phyloP scores from a whole-genome alignment of 2,888 invertebrate species.

The Lymantria dispar region DNA sequence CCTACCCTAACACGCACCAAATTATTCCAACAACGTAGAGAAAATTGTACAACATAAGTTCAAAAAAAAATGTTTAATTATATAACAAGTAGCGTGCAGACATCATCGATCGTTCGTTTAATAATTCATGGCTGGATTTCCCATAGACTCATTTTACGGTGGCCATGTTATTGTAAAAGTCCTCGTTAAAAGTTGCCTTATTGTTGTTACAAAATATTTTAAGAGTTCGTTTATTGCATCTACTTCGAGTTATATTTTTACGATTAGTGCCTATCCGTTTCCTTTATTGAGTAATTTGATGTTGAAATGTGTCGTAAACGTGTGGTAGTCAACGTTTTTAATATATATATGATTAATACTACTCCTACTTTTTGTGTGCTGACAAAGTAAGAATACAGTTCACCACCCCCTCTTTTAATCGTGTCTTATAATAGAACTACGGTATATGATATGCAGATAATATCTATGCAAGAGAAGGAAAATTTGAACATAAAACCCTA shows the following conservation, averaged over 20 bases:
- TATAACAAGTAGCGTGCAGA: constrained; percentile 42
- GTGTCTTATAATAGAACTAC: no score
- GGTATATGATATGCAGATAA: no score
- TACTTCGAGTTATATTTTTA: background rate
- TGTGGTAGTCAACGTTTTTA: no score
- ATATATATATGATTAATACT: no score
- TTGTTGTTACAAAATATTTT: background rate
- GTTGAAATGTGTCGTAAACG: no score
- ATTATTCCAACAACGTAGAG: background rate
- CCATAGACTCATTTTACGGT: constrained; percentile 39
- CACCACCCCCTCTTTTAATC: no score
- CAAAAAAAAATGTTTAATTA: constrained; percentile 20
- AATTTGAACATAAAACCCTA: no score
- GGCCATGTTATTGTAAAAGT: constrained; percentile 21
- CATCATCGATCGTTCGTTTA: constrained; percentile 42
- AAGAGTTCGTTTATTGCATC: background rate
- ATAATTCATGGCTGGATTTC: constrained; percentile 44
- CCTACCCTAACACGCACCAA: background rate
- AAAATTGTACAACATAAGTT: constrained; percentile 6
- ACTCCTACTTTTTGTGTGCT: no score
- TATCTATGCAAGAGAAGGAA: no score
- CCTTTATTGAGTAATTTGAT: background rate
- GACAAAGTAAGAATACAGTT: no score
- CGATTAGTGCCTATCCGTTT: background rate
- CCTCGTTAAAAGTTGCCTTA: constrained; percentile 4